Conservation (phyloP, 2,113 vertebrate species). For the Amphiprion percula region DNA sequence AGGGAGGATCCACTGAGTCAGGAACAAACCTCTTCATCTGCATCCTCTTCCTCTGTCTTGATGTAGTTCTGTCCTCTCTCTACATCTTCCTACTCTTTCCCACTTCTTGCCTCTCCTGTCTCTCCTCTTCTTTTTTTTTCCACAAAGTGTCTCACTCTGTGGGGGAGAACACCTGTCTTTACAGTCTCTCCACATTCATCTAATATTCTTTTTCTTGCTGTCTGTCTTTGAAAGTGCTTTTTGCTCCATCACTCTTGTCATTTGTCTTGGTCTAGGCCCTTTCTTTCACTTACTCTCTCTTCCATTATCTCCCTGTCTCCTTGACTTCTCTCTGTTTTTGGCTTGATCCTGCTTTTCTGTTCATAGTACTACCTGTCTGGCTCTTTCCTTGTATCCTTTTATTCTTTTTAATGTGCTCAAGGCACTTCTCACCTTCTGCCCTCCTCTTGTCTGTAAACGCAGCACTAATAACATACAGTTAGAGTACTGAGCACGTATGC, state of each 20-base stretch:
- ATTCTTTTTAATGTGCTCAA: conserved; percentile 15
- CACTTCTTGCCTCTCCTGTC: neutral
- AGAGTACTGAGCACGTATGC: conserved; percentile 33
- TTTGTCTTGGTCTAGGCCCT: neutral
- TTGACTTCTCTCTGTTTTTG: neutral
- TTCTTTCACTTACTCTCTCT: conserved; percentile 20
- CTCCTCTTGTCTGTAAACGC: too few relatives aligned
- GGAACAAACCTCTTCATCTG: conserved; percentile 29
- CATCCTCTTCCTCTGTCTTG: conserved; percentile 26
- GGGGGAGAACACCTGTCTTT: neutral
- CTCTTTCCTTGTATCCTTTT: neutral
- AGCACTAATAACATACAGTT: neutral
- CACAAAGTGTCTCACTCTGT: neutral
- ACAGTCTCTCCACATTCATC: conserved; percentile 1
- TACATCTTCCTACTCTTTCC: neutral
- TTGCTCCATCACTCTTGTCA: conserved; percentile 18
- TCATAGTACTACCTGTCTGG: conserved; percentile 4
- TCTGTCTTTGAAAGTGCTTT: conserved; percentile 17
- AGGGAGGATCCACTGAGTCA: conserved; percentile 18
- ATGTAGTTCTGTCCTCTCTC: conserved; percentile 1
- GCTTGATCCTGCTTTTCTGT: neutral
- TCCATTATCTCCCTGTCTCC: conserved; percentile 9
- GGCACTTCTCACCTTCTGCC: neutral
- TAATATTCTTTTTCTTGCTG: neutral
- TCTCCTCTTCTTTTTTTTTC: neutral